Conservation (phyloP, 2,113 vertebrate genomes). For the Daubentonia madagascariensis region DNA sequence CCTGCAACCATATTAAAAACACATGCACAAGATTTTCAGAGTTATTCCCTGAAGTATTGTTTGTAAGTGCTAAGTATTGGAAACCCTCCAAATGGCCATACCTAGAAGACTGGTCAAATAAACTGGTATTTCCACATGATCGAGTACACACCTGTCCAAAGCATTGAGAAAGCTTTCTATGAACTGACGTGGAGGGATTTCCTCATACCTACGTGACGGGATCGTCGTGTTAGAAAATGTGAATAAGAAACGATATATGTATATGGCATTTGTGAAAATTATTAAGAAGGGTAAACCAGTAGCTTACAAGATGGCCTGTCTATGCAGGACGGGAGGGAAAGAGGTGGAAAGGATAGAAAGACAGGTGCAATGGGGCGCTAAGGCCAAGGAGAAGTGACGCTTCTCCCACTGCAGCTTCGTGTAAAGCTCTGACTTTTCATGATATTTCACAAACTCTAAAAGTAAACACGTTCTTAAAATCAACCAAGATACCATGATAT, state of each 20-base stretch:
- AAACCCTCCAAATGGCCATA: not conserved
- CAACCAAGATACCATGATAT: not conserved
- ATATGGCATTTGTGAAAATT: not conserved
- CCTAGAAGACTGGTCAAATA: not conserved
- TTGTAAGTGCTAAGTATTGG: not conserved
- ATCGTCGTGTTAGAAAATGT: not conserved
- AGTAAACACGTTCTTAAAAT: not conserved
- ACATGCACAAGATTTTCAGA: not conserved
- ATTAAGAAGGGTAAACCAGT: not conserved
- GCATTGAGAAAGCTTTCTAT: not conserved
- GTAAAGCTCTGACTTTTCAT: not conserved
- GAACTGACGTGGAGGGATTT: not conserved
- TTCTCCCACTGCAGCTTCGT: not conserved
- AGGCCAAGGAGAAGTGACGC: not conserved
- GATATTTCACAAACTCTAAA: not conserved
- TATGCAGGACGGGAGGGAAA: not conserved
- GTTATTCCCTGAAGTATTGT: not conserved
- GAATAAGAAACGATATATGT: not conserved
- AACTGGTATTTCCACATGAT: not conserved
- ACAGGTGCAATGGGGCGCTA: not conserved
- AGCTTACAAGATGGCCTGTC: not conserved
- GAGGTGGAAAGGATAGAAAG: not conserved
- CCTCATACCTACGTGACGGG: not conserved
- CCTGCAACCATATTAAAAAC: not conserved
- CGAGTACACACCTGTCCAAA: not conserved